Base-by-base conservation (phyloP, 2,797 vertebrate species). In the Decapterus maruadsi region DNA sequence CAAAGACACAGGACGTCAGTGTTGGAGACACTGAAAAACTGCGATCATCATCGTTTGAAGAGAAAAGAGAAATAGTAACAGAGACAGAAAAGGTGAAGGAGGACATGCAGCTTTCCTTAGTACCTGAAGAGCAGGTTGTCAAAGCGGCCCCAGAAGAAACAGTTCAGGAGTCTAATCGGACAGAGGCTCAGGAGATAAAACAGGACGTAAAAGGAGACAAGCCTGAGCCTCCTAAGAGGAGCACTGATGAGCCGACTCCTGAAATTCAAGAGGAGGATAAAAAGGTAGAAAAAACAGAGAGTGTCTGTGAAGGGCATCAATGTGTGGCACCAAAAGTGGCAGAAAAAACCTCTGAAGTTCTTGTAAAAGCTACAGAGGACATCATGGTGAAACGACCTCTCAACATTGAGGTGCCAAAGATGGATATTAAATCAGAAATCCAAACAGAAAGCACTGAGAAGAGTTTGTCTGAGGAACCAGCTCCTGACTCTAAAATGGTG, bases 61-160 rank as follows among this genome's bases (percentile, higher is more conserved):
- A 60, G 2, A 72, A 78, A 54, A 43, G 20, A 29, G 71, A 75
- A 67, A 36, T 43, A n/a, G 16, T 61, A 40, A 13, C 75, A 45
- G 72, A 78, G 57, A 71, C 29, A 55, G 61, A 81, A 48, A 64
- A 45, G 8, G 59, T 75, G 31, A 54, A 1, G 12, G 31, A 78
- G 19, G 38, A 80, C 59, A 19, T 10, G 42, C 65, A 72, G 20
- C n/a, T 64, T 4, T 38, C 22, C 10, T 1, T 17, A 2, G 59
- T 42, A 43, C 57, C 55, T 29, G 11, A 72, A 53, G 79, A 90
- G 60, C 48, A 74, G 65, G 42, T 71, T 16, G 31, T 50, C 31
- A 75, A 74, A 74, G 68, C 43, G 80, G 71, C 20, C 14, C 65
- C 83, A 61, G 40, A 90, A 64, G 72, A 82, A 48, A 62, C 54